Conservation (phyloP, 2,113 vertebrate genomes). For the Anoura caudifer region DNA sequence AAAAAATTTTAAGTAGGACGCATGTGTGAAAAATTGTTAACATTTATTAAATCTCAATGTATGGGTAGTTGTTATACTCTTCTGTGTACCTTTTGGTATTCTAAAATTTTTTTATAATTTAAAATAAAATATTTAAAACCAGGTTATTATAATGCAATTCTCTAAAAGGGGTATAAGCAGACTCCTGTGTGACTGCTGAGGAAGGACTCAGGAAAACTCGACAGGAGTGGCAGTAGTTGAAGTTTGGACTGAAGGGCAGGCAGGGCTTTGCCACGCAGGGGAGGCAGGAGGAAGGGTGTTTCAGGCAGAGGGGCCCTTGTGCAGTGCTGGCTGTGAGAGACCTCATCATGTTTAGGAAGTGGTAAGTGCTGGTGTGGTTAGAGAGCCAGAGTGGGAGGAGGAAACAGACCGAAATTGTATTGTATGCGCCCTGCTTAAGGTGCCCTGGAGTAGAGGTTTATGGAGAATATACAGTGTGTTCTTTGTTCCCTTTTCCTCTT, state of each 20-base stretch:
- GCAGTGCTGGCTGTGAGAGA: not conserved
- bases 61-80: not conserved
- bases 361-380: not conserved
- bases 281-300: not conserved
- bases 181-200: not conserved
- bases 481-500: not conserved
- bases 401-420: too few relatives aligned
- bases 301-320: not conserved
- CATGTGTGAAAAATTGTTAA: not conserved
- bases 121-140: not conserved
- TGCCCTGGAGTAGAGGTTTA: fast-evolving
- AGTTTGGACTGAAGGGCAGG: not conserved
- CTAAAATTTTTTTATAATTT: not conserved
- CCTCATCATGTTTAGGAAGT: not conserved
- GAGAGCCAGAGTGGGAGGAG: too few relatives aligned
- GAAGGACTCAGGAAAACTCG: not conserved
- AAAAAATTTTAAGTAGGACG: not conserved
- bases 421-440: too few relatives aligned
- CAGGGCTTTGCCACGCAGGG: not conserved
- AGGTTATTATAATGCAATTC: not conserved
- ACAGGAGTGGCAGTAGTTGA: not conserved
- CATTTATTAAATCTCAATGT: not conserved
- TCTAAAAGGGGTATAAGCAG: not conserved
- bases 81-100: not conserved
- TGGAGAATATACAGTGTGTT: not conserved